A percentile compares a stretch with the other conserved stretches of the same genome.
phyloP scores from a whole-genome alignment of 2,797 vertebrate species.

The Hemitrygon akajei region DNA sequence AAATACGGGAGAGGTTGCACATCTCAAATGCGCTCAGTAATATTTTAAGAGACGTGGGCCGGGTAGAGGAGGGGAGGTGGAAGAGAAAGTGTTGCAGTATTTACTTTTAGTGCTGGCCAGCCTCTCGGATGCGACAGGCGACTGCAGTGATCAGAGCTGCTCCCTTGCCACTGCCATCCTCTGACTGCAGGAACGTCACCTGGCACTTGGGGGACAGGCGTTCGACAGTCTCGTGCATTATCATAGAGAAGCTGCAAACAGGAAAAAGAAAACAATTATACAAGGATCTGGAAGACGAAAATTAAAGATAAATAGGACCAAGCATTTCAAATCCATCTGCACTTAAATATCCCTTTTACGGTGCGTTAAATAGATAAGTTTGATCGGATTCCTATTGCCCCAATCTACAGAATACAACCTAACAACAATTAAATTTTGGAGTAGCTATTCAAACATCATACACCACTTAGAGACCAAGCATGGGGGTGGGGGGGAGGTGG shows the following conservation, averaged over 20 bases:
- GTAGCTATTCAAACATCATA: too few species aligned
- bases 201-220: slow-evolving; percentile 78
- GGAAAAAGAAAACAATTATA: not conserved
- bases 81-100: not conserved
- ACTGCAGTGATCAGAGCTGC: slow-evolving; percentile 91
- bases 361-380: not conserved
- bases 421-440: not conserved
- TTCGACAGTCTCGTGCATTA: slow-evolving; percentile 77
- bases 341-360: too few species aligned
- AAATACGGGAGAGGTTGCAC: not conserved
- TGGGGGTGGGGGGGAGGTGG: too few species aligned
- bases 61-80: not conserved
- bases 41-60: not conserved
- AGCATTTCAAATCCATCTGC: not conserved
- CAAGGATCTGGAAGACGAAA: not conserved
- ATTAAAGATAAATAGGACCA: not conserved
- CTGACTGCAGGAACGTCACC: slow-evolving; percentile 82
- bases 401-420: not conserved
- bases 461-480: too few species aligned
- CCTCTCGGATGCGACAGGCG: slow-evolving; percentile 75
- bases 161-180: slow-evolving; percentile 91
- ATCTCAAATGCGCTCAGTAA: not conserved
- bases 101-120: slow-evolving; percentile 55
- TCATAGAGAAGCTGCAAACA: slow-evolving; percentile 70
- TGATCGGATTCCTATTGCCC: not conserved